Evolutionary conservation across 2,797 vertebrate genomes (phyloP), one percentile per base, ranked within the genome.

Genomic region (Argyrosomus regius): DNA sequence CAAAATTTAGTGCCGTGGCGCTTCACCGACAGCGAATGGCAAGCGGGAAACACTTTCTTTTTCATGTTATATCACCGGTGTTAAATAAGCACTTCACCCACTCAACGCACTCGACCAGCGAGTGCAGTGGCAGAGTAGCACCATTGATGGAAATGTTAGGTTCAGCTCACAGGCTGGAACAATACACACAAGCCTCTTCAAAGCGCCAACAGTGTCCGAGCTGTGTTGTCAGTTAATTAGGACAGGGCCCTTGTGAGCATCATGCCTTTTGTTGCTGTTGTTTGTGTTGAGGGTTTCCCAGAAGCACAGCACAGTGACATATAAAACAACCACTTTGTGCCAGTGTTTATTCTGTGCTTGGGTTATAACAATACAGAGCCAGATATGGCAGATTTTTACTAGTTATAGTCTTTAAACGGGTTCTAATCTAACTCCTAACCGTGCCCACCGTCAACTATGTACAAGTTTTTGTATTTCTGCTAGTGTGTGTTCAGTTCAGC

Each of bases 71-170:
- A 56, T 79, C 48, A 66, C 66, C 59, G 24, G 75, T 60, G 54
- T 60, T 63, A 75, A 69, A 84, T 72, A 62, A 81, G 54, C 77
- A 22, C 77, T 75, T 77, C 68, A 61, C 80, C 71, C 71, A 77
- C 83, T 86, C 59, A 17, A 2, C 22, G 3, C 77, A 57, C 57
- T 77, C 31, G 2, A 70, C 52, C 60, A 62, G 64, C 46, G 20
- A 3, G 16, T 75, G 48, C 85, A 78, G 81, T 81, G 83, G 57
- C 48, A 46, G 46, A 80, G 60, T 9, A 66, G 81, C 68, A 64
- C 77, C 77, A 73, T 69, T 85, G 74, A 85, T 86, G 84, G 83
- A 76, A 82, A 83, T 84, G 82, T 75, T 58, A 62, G 58, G 71
- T 58, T 64, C 72, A 53, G 26, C 81, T 69, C 43, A 8, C 39